Evolutionary conservation across 2,888 invertebrate genomes (phyloP), one percentile per base, ranked within the genome.

Genomic region (Eucera pruinosa): DNA sequence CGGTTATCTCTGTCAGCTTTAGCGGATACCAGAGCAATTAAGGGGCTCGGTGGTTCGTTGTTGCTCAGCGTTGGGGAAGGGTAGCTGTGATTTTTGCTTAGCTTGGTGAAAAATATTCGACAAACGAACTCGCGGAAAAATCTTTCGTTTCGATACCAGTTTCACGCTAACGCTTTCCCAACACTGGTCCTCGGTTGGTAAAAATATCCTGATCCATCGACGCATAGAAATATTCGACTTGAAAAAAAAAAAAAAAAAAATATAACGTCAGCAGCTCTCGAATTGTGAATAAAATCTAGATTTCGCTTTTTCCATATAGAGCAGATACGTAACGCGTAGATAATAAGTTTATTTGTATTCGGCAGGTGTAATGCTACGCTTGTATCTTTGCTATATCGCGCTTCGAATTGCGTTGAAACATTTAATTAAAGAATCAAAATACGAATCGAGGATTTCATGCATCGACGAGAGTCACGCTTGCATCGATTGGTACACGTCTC

Each of bases 41-140:
- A 13, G 47, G 48, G 41, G 33, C 48, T 55, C 41, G 18, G 52
- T 54, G 76, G 66, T 65, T 79, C 66, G 41, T 60, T 48, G 47
- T 52, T 45, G 62, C 18, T 36, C 81, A 81, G 77, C 73, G 74
- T 74, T 71, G 81, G 77, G 65, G 13, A 65, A 80, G 60, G 41
- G 11, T 36, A 15, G 20, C 52, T 43, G 33, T 27, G 43, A 20
- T 20, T 36, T 23, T 65, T 25, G 18, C 25, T 54, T 2, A 27
- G 23, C 11, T 41, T 39, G 33, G 50, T 11, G 43, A 64, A 18
- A 36, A 61, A 33, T 61, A 23, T 47, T 67, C 39, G 23, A 11
- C 67, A 18, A 65, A 58, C 67, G 52, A 30, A 25, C 33, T 50
- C 5, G 23, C 15, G 7, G 48, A 13, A 0, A 25, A 62, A 36